phyloP scores from a whole-genome alignment of 2,113 vertebrate genomes.

The Menidia beryllina region DNA sequence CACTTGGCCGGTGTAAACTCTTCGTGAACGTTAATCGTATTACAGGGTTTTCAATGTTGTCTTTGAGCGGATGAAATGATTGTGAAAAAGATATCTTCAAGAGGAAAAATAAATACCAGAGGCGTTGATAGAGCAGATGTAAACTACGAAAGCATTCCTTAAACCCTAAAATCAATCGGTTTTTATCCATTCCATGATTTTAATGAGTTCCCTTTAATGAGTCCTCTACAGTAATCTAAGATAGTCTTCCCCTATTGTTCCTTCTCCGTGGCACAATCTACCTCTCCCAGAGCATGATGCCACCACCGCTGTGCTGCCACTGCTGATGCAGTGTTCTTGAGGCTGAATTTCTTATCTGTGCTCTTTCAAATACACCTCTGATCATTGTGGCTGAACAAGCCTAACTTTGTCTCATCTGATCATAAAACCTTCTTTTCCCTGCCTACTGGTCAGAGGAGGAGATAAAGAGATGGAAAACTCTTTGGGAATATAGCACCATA shows the following conservation, averaged over 20 bases:
- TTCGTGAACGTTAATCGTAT: not conserved
- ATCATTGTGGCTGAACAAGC: not conserved
- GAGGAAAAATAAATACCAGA: too few relatives aligned
- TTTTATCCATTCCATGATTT: not conserved
- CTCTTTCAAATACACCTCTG: not conserved
- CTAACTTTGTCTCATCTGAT: not conserved
- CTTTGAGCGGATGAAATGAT: not conserved
- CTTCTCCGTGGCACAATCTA: not conserved
- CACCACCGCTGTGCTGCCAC: not conserved
- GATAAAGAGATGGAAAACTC: too few relatives aligned
- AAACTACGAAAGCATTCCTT: too few relatives aligned
- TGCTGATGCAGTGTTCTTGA: not conserved
- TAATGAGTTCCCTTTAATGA: too few relatives aligned
- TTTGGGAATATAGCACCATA: too few relatives aligned
- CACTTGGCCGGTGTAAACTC: not conserved
- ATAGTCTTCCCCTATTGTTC: not conserved
- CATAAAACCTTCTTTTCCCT: too few relatives aligned
- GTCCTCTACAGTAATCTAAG: too few relatives aligned
- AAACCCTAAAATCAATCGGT: too few relatives aligned
- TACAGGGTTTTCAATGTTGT: not conserved
- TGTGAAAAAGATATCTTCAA: too few relatives aligned
- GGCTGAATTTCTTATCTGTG: not conserved
- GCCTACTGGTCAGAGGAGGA: too few relatives aligned
- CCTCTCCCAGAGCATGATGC: not conserved
- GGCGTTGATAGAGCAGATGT: too few relatives aligned